Evolutionary conservation across 2,888 invertebrate species (phyloP), one percentile per base, ranked within the genome.

Genomic region (Physocephala rufipes): DNA sequence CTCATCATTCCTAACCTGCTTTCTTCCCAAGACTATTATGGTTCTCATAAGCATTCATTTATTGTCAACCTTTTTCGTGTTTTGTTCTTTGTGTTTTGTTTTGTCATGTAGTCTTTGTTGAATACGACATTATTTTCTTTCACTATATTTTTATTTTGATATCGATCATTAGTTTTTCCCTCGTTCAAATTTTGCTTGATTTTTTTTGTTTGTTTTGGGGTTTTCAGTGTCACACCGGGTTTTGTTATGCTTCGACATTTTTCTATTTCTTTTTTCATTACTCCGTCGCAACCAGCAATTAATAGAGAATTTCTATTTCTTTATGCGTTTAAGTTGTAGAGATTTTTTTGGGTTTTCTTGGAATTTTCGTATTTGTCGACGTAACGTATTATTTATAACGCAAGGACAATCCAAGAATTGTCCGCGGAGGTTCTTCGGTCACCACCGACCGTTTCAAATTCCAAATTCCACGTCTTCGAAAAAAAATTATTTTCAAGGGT

Each of bases 31-130:
- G 21, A 19, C 47, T 21, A 43, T 21, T 24, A 21, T 73, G 74
- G 75, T 78, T 78, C 78, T 75, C 78, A 78, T 78, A 77, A 78
- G 77, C 78, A 76, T 77, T 77, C 77, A 74, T 75, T 73, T 75
- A 75, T 76, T 77, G 78, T 77, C 77, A 76, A 74, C 73, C 19
- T 53, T 53, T 59, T 58, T 70, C 70, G 68, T 21, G 4, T 36
- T 36, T 36, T 4, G 36, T 4, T 36, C 9, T 36, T 36, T 21
- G 62, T 63, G 16, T 62, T 19, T 7, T 36, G 15, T 28, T 21
- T 69, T 63, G 16, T 62, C 24, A 36, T 36, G 15, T 28, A 13
- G 45, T 53, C n/a, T n/a, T 19, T 24, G 36, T 36, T 36, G 5
- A 7, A 36, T 9, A 36, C 36, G 9, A 36, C 36, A 36, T 36